Base-by-base conservation (phyloP, 2,797 vertebrate genomes). In the Champsocephalus gunnari region DNA sequence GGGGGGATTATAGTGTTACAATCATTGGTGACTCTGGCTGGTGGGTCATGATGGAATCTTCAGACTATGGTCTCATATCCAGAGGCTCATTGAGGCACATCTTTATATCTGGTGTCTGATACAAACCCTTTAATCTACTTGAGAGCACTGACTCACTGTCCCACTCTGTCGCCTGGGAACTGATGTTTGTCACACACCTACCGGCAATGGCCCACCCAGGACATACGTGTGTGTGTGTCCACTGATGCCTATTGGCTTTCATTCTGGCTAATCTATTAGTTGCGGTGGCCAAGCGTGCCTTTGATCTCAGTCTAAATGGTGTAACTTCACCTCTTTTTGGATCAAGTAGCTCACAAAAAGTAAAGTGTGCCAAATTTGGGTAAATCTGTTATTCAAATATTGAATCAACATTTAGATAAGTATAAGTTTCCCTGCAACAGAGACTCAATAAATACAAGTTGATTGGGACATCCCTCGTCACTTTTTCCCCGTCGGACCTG, bases 51-150 rank as follows among this genome's bases (percentile, higher is more conserved):
- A 75, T 63, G 50, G 71, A 66, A 59, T 55, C 69, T 45, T 76
- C 47, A 78, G 80, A 74, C 68, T 65, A 24, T 79, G 67, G 75
- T 79, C 82, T 87, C 66, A 45, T 75, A 68, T 85, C 76, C 68
- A 78, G 60, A 69, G 41, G 75, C 69, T 77, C 69, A 54, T 62
- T 79, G 70, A 79, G 64, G 34, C 41, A 43, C 56, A 47, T 73
- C 75, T 76, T 73, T 32, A 69, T 74, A 79, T 83, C 71, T 81
- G 65, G 38, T 87, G 79, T 82, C 83, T 75, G 70, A 63, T 60
- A 71, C 63, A 75, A 79, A 83, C 34, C 69, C 92, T 94, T 95
- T 94, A 81, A 93, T 94, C 93, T 93, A 93, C 82, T 79, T 87
- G 90, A 93, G 90, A 92, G 83, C 78, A 24, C 79, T 85, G 90